Evolutionary conservation across 2,888 invertebrate genomes (phyloP), one percentile per base, ranked within the genome.

Genomic region (Stenodema calcarata): DNA sequence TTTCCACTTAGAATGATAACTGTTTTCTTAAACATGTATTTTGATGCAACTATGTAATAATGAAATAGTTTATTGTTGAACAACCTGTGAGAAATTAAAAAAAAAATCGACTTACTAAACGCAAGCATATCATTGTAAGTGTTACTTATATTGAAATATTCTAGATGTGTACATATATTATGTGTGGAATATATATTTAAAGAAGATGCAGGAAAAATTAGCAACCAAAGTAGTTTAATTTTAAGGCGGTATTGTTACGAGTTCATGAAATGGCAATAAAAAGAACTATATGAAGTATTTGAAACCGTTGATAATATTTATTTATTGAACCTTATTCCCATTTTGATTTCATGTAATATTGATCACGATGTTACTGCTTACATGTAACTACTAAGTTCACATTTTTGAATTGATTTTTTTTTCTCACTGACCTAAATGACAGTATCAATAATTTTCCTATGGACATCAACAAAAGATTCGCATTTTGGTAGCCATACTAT

Each of bases 41-140:
- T 69, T 69, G 14, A 18, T 41, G 42, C 44, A 84, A 84, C 73
- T 54, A 73, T 62, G 23, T 62, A 41, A 41, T 54, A n/a, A 62
- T 82, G 18, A 27, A 69, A 54, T 54, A 69, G 44, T 35, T 30
- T 11, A 80, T 28, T 50, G 80, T 82, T 82, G 82, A 84, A 47
- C 73, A 9, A 42, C 23, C 47, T 44, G 73, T 47, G 73, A 41
- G 82, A 54, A 30, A 30, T 82, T 18, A 73, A 73, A 44, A 9
- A 14, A 27, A 47, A 42, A 84, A 73, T 84, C 75, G 84, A 84
- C 73, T 73, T 79, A n/a, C 14, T 76, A 86, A 88, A 78, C 87
- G 23, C 69, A 88, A 87, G 84, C 87, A 88, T 89, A 89, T 89
- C 88, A 87, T 84, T 88, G 84, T 88, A 88, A 89, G 89, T 89